Conservation (phyloP, 2,113 vertebrate genomes). For the Sander lucioperca region DNA sequence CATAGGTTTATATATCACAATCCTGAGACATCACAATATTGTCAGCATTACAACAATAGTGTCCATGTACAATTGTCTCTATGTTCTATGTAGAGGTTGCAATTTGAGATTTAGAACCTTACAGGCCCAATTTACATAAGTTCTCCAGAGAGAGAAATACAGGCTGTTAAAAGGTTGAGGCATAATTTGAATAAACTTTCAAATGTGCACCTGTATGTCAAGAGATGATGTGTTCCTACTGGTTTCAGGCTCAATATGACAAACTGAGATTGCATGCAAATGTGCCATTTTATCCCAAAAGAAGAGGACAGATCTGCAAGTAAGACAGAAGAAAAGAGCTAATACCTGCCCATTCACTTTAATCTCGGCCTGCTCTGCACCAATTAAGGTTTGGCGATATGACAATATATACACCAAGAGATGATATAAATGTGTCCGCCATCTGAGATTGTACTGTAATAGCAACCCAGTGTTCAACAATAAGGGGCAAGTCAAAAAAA, state of each 20-base stretch:
- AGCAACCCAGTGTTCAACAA: too few relatives aligned
- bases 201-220: constrained; percentile 77
- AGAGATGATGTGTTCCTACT: constrained; percentile 7
- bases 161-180: neutral
- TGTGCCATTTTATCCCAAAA: neutral
- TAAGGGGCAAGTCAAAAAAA: too few relatives aligned
- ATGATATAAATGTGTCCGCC: neutral
- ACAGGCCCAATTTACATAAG: neutral
- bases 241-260: constrained; percentile 68
- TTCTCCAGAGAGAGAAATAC: neutral
- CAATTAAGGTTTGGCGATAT: neutral
- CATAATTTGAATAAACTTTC: constrained; percentile 80
- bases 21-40: neutral
- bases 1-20: neutral
- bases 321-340: neutral
- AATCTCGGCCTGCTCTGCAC: neutral
- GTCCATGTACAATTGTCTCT: neutral
- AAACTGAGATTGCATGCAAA: constrained; percentile 72
- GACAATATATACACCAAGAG: neutral
- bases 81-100: neutral
- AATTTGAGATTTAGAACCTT: neutral
- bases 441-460: neutral
- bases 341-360: neutral
- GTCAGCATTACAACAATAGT: neutral
- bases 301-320: neutral